Conservation (phyloP, 2,113 vertebrate species). For the Abramis brama region DNA sequence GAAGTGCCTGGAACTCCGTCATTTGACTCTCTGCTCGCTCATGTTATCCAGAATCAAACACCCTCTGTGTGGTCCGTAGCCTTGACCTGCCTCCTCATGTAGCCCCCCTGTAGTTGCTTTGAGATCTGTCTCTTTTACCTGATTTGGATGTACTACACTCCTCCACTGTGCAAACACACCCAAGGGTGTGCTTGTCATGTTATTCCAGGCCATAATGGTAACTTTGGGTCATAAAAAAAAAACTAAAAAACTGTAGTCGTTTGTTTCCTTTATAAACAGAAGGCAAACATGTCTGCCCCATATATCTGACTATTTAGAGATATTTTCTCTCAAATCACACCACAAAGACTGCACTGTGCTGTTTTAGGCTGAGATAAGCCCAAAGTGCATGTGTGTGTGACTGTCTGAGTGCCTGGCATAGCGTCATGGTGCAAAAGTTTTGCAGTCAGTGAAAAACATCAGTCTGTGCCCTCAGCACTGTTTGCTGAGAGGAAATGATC, state of each 20-base stretch:
- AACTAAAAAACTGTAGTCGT: too few species aligned
- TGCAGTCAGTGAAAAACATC: conserved; percentile 31
- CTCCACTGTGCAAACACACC: conserved; percentile 20
- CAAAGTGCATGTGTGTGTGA: neutral
- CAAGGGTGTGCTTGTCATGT: neutral
- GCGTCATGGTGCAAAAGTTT: neutral
- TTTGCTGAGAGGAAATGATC: conserved; percentile 32
- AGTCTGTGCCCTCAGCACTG: conserved; percentile 18
- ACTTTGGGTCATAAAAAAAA: too few species aligned
- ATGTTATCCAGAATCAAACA: neutral
- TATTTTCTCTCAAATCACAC: conserved; percentile 2
- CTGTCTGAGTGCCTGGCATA: conserved; percentile 36
- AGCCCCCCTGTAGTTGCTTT: conserved; percentile 1
- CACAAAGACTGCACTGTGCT: conserved; percentile 22
- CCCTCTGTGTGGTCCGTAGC: conserved; percentile 14
- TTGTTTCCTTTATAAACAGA: conserved; percentile 20
- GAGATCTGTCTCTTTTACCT: neutral
- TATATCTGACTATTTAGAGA: neutral
- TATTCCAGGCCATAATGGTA: neutral
- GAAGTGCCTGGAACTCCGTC: conserved; percentile 40
- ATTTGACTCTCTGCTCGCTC: conserved; percentile 39
- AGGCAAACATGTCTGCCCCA: neutral
- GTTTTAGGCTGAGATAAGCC: conserved; percentile 27
- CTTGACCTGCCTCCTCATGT: neutral
- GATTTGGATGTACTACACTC: neutral